Evolutionary conservation across 2,797 vertebrate genomes (phyloP).

Genomic region (Arctocebus calabarensis): DNA sequence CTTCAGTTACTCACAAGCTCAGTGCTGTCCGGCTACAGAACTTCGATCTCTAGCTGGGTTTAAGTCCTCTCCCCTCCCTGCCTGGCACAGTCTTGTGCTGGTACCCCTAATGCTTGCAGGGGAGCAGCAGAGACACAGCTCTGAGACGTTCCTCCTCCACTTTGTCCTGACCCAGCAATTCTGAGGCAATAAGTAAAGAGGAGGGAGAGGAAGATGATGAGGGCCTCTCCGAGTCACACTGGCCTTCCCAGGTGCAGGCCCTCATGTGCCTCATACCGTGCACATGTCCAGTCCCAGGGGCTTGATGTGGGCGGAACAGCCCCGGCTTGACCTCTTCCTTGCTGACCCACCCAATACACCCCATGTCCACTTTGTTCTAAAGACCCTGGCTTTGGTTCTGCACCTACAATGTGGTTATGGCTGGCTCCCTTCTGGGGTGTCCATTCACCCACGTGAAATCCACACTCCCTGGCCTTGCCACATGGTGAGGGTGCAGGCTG

Average conservation of each 20-base stretch:
- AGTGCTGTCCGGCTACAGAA: not conserved
- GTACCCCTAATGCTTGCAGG: not conserved
- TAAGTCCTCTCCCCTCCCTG: not conserved
- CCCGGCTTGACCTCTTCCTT: not conserved
- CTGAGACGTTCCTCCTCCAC: not conserved
- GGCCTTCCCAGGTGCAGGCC: not conserved
- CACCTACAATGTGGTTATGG: not conserved
- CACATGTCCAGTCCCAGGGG: not conserved
- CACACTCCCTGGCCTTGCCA: not conserved
- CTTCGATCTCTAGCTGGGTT: not conserved
- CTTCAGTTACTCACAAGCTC: not conserved
- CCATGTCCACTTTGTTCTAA: not conserved
- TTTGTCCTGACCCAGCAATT: not conserved
- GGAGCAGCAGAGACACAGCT: not conserved
- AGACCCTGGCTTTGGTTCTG: not conserved
- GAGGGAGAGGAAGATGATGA: not conserved
- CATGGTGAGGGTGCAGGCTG: not conserved
- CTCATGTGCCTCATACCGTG: accelerated
- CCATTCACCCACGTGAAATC: not conserved
- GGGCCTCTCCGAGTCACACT: not conserved
- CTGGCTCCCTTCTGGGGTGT: not conserved
- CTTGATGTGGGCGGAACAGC: not conserved
- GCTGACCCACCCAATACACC: not conserved
- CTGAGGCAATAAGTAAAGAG: not conserved
- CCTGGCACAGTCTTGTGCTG: not conserved